Conservation (phyloP, 2,888 invertebrate genomes). For the Fragum sueziense region DNA sequence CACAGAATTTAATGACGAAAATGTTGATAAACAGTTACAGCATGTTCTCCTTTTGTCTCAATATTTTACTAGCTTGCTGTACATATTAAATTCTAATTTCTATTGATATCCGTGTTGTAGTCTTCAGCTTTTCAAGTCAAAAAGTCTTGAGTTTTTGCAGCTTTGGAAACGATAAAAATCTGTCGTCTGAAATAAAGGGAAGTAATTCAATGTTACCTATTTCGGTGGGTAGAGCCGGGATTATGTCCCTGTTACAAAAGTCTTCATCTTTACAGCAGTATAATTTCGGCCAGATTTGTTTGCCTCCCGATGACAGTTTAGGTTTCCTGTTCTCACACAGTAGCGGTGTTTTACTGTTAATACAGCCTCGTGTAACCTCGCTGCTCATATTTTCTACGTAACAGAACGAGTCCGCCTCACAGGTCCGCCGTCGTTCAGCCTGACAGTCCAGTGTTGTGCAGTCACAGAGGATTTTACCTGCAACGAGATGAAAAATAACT, state of each 20-base stretch:
- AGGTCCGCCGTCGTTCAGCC: slow-evolving; percentile 70
- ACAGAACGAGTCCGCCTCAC: slow-evolving; percentile 80
- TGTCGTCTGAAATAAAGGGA: neutral
- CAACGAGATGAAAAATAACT: slow-evolving; percentile 16
- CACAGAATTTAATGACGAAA: no score
- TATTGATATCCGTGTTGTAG: no score
- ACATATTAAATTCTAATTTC: no score
- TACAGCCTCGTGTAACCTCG: slow-evolving; percentile 81
- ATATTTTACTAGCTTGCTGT: no score
- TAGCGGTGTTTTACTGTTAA: slow-evolving; percentile 80
- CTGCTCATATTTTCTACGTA: slow-evolving; percentile 81
- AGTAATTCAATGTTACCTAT: slow-evolving; percentile 47
- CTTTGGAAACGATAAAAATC: no score
- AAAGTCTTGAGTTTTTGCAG: no score
- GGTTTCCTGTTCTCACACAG: slow-evolving; percentile 83
- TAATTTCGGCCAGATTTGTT: slow-evolving; percentile 80
- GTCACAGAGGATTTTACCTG: slow-evolving; percentile 71
- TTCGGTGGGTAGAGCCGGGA: slow-evolving; percentile 71
- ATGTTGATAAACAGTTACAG: no score
- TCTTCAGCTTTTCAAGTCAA: no score
- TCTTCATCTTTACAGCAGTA: slow-evolving; percentile 80
- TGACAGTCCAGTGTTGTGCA: slow-evolving; percentile 82
- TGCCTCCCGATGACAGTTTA: slow-evolving; percentile 65
- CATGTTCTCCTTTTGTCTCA: no score
- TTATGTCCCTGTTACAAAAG: slow-evolving; percentile 79